These are phyloP conservation scores for Noctua janthina DNA, from an alignment of 2,888 invertebrate species.

Conservation along the genomic window DNA sequence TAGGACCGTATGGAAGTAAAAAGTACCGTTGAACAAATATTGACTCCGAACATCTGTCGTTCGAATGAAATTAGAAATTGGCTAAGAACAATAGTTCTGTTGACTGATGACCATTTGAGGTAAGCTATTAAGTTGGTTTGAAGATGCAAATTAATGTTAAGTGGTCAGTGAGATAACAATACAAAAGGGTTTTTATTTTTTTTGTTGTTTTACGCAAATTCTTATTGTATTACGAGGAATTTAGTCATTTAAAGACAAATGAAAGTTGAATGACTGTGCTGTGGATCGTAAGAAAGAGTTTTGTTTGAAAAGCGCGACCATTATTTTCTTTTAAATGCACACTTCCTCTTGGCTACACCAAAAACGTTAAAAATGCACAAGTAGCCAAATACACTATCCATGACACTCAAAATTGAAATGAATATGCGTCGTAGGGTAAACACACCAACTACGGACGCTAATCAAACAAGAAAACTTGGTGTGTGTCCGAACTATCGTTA, in stretches of 20 bases:
- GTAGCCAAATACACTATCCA: slow-evolving; percentile 58
- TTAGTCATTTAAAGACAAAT: neutral
- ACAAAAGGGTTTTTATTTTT: slow-evolving; percentile 24
- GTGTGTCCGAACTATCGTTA: slow-evolving; percentile 78
- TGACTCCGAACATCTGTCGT: slow-evolving; percentile 59
- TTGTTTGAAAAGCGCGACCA: slow-evolving; percentile 20
- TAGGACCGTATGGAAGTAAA: slow-evolving; percentile 62
- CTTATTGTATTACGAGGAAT: neutral
- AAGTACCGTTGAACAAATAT: slow-evolving; percentile 67
- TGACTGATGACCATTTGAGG: slow-evolving; percentile 52
- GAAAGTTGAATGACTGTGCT: neutral
- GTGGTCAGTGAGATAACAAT: slow-evolving; percentile 44
- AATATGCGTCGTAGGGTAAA: slow-evolving; percentile 76
- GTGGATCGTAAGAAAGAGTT: neutral
- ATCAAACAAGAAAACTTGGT: slow-evolving; percentile 81
- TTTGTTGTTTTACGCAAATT: slow-evolving; percentile 17
- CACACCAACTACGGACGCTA: slow-evolving; percentile 78
- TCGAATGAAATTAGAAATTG: slow-evolving; percentile 67
- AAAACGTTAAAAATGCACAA: slow-evolving; percentile 44
- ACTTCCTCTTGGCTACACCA: slow-evolving; percentile 24
- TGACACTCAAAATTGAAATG: slow-evolving; percentile 66
- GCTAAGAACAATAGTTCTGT: slow-evolving; percentile 61
- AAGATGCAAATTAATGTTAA: slow-evolving; percentile 60
- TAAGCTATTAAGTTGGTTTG: slow-evolving; percentile 58
- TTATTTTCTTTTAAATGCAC: slow-evolving; percentile 8